These are phyloP conservation scores for Drymodes brunneopygia DNA, from an alignment of 2,113 vertebrate genomes.

Conservation along the genomic window DNA sequence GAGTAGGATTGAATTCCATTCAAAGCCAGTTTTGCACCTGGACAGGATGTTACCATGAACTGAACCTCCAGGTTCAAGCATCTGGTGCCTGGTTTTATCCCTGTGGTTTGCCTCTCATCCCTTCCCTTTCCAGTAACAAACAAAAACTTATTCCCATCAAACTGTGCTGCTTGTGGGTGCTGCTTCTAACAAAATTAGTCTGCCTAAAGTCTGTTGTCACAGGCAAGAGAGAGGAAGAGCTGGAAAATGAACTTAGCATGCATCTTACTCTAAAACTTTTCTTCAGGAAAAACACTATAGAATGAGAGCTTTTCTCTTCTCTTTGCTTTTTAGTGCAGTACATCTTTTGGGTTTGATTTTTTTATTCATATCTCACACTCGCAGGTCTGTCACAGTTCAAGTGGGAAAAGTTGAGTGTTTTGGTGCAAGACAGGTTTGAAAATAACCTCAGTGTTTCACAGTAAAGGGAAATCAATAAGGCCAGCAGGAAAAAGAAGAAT, in stretches of 20 bases:
- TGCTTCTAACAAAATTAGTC: neutral
- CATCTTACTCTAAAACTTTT: neutral
- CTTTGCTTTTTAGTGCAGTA: neutral
- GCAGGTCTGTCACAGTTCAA: neutral
- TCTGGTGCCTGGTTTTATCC: neutral
- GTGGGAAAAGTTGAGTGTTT: constrained; percentile 22
- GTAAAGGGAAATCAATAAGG: constrained; percentile 39
- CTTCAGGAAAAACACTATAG: neutral
- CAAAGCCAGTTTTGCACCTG: neutral
- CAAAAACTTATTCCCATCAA: neutral
- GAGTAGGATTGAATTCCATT: neutral
- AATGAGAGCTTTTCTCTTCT: neutral
- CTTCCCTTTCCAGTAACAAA: neutral
- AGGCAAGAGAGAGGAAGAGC: neutral
- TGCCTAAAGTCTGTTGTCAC: neutral
- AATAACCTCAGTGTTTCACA: constrained; percentile 35
- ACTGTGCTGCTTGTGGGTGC: neutral
- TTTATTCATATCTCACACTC: neutral
- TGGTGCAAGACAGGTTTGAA: constrained; percentile 11
- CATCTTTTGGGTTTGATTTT: neutral
- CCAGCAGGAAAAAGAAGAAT: neutral
- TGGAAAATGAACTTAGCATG: neutral
- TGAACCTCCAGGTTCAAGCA: neutral
- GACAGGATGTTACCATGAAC: neutral
- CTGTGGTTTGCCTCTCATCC: neutral